Conservation (phyloP, 92 coral and sea anemone species). For the Epizoanthus ramosus region DNA sequence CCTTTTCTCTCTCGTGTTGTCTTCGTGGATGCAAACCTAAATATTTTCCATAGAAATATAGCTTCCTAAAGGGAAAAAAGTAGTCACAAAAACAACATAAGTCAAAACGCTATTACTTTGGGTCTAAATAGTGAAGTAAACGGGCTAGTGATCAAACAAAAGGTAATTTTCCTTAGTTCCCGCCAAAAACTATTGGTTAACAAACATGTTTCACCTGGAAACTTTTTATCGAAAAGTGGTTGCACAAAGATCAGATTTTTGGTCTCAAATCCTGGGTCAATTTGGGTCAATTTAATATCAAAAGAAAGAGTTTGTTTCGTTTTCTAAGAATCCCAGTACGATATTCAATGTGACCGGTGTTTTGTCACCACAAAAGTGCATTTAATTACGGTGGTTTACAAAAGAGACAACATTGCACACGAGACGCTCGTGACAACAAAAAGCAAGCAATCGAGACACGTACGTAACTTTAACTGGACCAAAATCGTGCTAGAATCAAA, state of each 20-base stretch:
- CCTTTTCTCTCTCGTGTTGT: constrained; percentile 43
- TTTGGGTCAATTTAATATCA: constrained; percentile 12
- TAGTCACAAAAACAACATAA: constrained; percentile 9
- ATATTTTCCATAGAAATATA: constrained; percentile 14
- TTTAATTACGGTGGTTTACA: neutral
- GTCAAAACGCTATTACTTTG: neutral
- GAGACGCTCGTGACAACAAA: constrained; percentile 15
- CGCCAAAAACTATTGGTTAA: neutral
- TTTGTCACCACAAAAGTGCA: constrained; percentile 6
- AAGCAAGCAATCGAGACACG: constrained; percentile 5
- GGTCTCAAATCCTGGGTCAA: constrained; percentile 5
- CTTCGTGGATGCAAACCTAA: constrained; percentile 40
- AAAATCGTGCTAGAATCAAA: constrained; percentile 33
- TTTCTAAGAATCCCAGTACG: constrained; percentile 14
- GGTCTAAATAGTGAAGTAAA: neutral
- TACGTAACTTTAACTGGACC: constrained; percentile 23
- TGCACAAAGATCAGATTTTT: constrained; percentile 10
- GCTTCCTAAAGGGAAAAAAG: neutral
- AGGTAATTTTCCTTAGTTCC: neutral
- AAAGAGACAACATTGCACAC: neutral
- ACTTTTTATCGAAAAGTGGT: constrained; percentile 10
- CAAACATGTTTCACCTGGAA: constrained; percentile 6
- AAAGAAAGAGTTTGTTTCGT: neutral
- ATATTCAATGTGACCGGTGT: neutral
- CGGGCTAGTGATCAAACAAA: too few relatives aligned